Base-by-base conservation (phyloP, 2,113 vertebrate genomes). In the Rhizomys pruinosus region DNA sequence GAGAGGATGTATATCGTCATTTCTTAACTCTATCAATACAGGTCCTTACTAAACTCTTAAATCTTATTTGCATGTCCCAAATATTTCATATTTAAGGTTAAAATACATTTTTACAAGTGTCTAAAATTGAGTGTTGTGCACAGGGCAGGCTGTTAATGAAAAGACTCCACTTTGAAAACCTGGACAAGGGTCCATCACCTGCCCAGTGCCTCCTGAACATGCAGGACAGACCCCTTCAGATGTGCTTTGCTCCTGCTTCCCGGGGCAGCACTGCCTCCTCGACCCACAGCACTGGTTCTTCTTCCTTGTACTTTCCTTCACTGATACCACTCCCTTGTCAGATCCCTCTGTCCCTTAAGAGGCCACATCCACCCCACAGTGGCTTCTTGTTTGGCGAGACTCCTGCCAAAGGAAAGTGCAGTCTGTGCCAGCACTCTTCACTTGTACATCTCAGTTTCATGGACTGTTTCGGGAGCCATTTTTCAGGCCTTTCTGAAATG, bases 401-500 rank as follows among this genome's bases (percentile, higher is more conserved):
- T 10, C 19, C n/a, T 74, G 17, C 12, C 69, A 34, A 47, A 78
- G 74, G 55, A 69, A 15, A 17, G 5, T 32, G 0, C 57, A 39
- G 44, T n/a, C 42, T 0, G 2, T 7, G n/a, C 2, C 0, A 5
- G 39, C 9, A 44, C 63, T 72, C 90, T 68, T 19, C 12, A 15
- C 1, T 4, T 10, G 17, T 55, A 27, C 16, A 84, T 23, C 42
- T 72, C 42, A 47, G 52, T 12, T 90, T 85, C 69, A 59, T 39
- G 4, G 52, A 39, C 55, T 57, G n/a, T 69, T 80, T 59, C 37
- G 72, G 52, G 85, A 22, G 27, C 42, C 61, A 44, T 90, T 92
- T 90, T 93, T 85, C 39, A 69, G 52, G 17, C 86, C 47, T 85
- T 93, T 90, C 71, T 82, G 52, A 89, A 97, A 73, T 1, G 11